Evolutionary conservation across 2,888 invertebrate species (phyloP), one percentile per base, ranked within the genome.

Genomic region (Apodemia hepburni): DNA sequence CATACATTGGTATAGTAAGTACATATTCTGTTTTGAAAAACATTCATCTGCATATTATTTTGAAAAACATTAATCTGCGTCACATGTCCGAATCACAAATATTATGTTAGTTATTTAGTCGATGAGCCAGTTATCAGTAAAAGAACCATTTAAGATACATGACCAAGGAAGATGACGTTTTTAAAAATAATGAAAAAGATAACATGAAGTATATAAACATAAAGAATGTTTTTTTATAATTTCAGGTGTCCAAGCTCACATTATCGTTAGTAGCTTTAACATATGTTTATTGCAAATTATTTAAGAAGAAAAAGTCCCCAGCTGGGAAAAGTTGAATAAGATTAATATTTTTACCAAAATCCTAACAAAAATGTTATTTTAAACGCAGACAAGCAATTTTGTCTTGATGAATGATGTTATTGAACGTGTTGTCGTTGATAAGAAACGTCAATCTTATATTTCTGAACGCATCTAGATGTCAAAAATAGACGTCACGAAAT

Each of bases 241-340:
- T 79, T 78, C 77, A 92, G 92, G 88, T 88, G 51, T 75, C 92
- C 12, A 91, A 92, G 75, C 84, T 78, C 17, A 92, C 92, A 17
- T 70, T 86, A 70, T 79, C 71, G 62, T 67, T 79, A 63, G n/a
- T 77, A 51, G 83, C 82, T n/a, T 18, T 76, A 22, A 79, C 78
- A 69, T 81, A 85, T 64, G 58, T 92, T 15, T 92, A 90, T 69
- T 67, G 74, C 64, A 87, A 82, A 71, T 67, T 81, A 60, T 80
- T 81, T 70, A 85, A 79, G 71, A 70, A 69, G 68, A 74, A 77
- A 69, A 75, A 77, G 75, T 76, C 71, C 60, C 65, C 62, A 61
- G 67, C 66, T 58, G 42, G 64, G 65, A 65, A 65, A 64, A 61
- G 5, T 33, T 47, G 29, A 58, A 18, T 35, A 27, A 22, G 15